Conservation (phyloP, 2,797 vertebrate genomes). For the Chelonia mydas region DNA sequence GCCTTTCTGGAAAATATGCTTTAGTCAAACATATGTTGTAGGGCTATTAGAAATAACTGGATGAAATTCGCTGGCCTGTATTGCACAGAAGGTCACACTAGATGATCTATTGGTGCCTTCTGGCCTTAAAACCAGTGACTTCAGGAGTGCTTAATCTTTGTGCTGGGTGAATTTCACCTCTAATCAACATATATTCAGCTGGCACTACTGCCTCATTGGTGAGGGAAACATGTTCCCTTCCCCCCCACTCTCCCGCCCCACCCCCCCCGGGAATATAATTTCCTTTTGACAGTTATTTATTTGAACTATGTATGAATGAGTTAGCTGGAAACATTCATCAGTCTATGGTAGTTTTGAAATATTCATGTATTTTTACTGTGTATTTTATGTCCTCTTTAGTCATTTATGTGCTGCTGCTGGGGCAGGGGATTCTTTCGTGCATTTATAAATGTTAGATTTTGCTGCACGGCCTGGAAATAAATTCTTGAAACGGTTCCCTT, state of each 20-base stretch:
- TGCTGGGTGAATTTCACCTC: not conserved
- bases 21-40: not conserved
- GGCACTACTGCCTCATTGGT: not conserved
- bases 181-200: not conserved
- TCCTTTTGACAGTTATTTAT: conserved; percentile 28
- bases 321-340: conserved; percentile 42
- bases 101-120: not conserved
- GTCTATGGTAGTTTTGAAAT: conserved; percentile 54
- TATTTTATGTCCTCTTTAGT: conserved; percentile 36
- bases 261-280: not conserved
- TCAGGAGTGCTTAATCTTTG: not conserved
- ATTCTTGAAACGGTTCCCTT: conserved; percentile 5
- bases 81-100: not conserved
- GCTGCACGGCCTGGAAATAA: conserved; percentile 34
- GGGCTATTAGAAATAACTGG: not conserved
- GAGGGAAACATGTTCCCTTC: not conserved
- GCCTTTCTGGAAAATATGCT: not conserved
- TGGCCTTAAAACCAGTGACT: not conserved
- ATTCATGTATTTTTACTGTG: conserved; percentile 60
- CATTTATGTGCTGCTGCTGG: conserved; percentile 43
- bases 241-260: too few species aligned
- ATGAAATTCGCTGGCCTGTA: not conserved
- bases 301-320: conserved; percentile 47
- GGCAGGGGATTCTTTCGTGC: conserved; percentile 59
- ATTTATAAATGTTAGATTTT: conserved; percentile 61